Base-by-base conservation (phyloP, 2,888 invertebrate species). In the Habroteleia sp. region DNA sequence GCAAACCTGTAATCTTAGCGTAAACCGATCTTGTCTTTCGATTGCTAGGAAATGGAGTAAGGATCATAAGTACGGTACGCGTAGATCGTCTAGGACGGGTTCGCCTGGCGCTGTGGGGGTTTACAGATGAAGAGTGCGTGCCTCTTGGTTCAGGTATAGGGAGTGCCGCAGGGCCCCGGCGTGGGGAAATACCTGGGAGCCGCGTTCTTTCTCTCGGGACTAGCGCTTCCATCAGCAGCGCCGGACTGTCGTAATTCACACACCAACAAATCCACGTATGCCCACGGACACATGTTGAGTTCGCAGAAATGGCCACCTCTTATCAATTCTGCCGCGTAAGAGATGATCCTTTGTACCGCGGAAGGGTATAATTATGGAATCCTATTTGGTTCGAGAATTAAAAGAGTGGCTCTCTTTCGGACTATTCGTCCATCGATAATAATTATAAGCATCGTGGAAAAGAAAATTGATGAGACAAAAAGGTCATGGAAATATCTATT, bases 1-100 rank as follows among this genome's bases (percentile, higher is more conserved):
- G 79, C 68, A 79, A 82, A 81, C 78, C 82, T 76, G 80, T 78
- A 80, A 81, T 79, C 80, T 77, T 80, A 63, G 74, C 78, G 76
- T 76, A 35, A 10, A 35, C 63, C 25, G 39, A 41, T 54, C 31
- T 50, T 23, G 46, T 37, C 27, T 14, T 25, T 29, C 50, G 44
- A 74, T 74, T 63, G 65, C 75, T 46, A 71, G 71, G 65, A 62
- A 69, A 50, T 48, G 56, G 0, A 33, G 33, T 10, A 23, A 1
- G 7, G 27, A 7, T 10, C 4, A 20, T 63, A 68, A 74, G 74
- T 68, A 58, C 69, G 69, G 56, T 54, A 68, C 39, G 63, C 10
- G 1, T 27, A 7, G 7, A 27, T 27, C 27, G 62, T 25, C 52
- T 58, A 69, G 65, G 71, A 71, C 65, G 69, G 65, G 71, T 54